Evolutionary conservation across 2,888 invertebrate genomes (phyloP).

Genomic region (Stenchaetothrips biformis): DNA sequence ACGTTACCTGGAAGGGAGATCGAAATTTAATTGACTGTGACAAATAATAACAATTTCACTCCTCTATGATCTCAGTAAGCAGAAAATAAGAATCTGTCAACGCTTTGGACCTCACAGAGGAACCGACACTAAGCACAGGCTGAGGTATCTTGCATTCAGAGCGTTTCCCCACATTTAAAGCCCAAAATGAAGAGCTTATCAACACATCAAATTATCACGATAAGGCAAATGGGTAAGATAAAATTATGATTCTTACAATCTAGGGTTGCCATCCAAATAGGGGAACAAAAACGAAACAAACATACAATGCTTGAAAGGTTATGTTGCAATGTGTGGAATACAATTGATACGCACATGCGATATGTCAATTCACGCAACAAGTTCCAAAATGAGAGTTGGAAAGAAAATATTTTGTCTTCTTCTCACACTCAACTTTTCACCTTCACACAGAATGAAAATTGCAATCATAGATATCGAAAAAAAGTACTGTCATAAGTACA

Average conservation of each 20-base stretch:
- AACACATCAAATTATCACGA: not conserved
- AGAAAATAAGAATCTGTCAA: no score
- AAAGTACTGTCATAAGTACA: not conserved
- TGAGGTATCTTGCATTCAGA: no score
- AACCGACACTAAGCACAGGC: no score
- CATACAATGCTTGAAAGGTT: not conserved
- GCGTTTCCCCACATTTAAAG: no score
- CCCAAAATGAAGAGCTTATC: no score
- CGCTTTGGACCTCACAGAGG: no score
- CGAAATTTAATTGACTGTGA: not conserved
- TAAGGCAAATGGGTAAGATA: constrained; percentile 7
- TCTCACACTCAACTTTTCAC: not conserved
- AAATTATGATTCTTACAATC: not conserved
- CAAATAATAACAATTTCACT: not conserved
- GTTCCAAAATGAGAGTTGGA: not conserved
- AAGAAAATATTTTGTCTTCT: not conserved
- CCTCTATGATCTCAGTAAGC: not conserved
- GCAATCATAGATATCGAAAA: not conserved
- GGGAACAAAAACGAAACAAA: not conserved
- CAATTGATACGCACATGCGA: not conserved
- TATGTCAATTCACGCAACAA: not conserved
- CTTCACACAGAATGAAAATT: not conserved
- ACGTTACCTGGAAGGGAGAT: not conserved
- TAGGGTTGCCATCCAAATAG: constrained; percentile 4
- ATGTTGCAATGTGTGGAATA: constrained; percentile 8